Conservation (phyloP, 1,140 invertebrate genomes). For the Drosophila ambigua region DNA sequence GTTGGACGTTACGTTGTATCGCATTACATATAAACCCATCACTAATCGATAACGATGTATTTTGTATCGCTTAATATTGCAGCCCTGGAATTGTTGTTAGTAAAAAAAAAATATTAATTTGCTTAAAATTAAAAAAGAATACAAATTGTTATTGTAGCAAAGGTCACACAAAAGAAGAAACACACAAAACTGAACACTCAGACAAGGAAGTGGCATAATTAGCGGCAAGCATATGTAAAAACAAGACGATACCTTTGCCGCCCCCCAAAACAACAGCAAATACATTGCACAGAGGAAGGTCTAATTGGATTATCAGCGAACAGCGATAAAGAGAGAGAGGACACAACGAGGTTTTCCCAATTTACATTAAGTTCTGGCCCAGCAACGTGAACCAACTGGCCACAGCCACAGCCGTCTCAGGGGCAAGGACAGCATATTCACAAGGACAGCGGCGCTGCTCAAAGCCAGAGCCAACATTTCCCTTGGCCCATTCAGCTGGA, state of each 20-base stretch:
- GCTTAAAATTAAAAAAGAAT: neutral
- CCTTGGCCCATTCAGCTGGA: conserved; percentile 12
- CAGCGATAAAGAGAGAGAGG: neutral
- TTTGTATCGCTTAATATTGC: neutral
- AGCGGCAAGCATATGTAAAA: too few relatives aligned
- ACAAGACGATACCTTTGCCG: neutral
- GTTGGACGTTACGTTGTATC: neutral
- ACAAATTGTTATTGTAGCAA: too few relatives aligned
- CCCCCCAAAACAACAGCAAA: neutral
- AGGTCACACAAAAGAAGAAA: too few relatives aligned
- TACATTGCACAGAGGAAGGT: conserved; percentile 9
- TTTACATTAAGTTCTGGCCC: conserved; percentile 41
- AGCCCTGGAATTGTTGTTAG: conserved; percentile 51
- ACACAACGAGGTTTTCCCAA: too few relatives aligned
- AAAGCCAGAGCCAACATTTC: conserved; percentile 21
- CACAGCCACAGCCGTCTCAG: neutral
- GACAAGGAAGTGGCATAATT: too few relatives aligned
- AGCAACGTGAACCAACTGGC: conserved; percentile 31
- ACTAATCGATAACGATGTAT: neutral
- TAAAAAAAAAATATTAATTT: conserved; percentile 28
- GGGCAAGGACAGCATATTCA: too few relatives aligned
- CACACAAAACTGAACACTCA: too few relatives aligned
- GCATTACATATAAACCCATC: neutral
- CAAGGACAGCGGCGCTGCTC: conserved; percentile 1
- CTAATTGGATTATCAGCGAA: conserved; percentile 30